A percentile compares a stretch with the other conserved stretches of the same genome.
phyloP scores from a whole-genome alignment of 1,140 invertebrate genomes.

The Linepithema humile region DNA sequence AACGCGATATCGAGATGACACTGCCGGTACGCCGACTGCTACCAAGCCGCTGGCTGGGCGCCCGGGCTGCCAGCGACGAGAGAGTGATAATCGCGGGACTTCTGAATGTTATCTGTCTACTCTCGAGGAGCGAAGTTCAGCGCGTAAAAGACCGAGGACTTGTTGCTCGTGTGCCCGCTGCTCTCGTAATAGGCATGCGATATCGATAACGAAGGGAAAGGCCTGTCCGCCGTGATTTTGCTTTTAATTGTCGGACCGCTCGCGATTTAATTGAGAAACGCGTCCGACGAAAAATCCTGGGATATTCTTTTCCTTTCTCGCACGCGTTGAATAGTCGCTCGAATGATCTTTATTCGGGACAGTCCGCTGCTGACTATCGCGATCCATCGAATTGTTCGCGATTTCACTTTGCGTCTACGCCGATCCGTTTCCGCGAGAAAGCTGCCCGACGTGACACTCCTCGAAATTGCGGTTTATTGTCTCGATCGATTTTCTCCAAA shows the following conservation, averaged over 20 bases:
- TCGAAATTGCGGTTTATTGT: not conserved
- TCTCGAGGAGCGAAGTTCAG: slow-evolving; percentile 23
- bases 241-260: not conserved
- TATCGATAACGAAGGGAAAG: not conserved
- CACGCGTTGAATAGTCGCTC: not conserved
- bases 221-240: not conserved
- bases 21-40: slow-evolving; percentile 59
- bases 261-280: slow-evolving; percentile 1
- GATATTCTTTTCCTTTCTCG: not conserved
- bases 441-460: slow-evolving; percentile 38
- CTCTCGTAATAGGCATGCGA: slow-evolving; percentile 35
- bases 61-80: slow-evolving; percentile 56
- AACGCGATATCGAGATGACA: slow-evolving; percentile 72
- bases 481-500: not conserved
- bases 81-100: slow-evolving; percentile 65
- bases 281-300: not conserved
- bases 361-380: not conserved
- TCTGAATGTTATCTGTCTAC: slow-evolving; percentile 62
- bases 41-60: slow-evolving; percentile 62
- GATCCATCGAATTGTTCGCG: slow-evolving; percentile 38
- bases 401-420: slow-evolving; percentile 22
- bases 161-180: slow-evolving; percentile 39
- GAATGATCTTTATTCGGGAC: slow-evolving; percentile 26
- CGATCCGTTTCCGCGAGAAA: slow-evolving; percentile 54
- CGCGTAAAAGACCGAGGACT: slow-evolving; percentile 49